Evolutionary conservation across 2,113 vertebrate species (phyloP).

Genomic region (Setophaga coronata): DNA sequence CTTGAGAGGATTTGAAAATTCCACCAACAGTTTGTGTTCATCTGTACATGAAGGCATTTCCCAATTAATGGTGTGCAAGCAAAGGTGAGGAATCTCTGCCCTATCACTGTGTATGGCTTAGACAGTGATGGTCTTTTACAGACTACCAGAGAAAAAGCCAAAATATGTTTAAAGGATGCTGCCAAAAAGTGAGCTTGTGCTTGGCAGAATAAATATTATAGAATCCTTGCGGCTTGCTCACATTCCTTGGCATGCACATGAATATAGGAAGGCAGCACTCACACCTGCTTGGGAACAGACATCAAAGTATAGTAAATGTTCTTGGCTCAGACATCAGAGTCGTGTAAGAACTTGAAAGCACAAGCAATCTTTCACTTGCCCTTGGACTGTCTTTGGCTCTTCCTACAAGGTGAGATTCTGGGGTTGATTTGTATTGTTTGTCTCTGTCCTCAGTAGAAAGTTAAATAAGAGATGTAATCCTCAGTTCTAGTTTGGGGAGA

Average conservation of each 20-base stretch:
- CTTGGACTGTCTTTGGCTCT: constrained; percentile 23
- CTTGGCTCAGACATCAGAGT: constrained; percentile 60
- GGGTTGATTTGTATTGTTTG: constrained; percentile 9
- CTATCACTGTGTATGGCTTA: background rate
- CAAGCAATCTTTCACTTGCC: constrained; percentile 7
- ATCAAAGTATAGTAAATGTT: constrained; percentile 45
- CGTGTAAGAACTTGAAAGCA: background rate
- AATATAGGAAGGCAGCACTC: background rate
- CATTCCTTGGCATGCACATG: constrained; percentile 9
- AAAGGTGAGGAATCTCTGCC: background rate
- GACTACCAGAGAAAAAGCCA: background rate
- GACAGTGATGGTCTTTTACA: background rate
- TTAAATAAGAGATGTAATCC: background rate
- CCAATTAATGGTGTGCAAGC: background rate
- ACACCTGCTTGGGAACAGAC: constrained; percentile 41
- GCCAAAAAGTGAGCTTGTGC: background rate
- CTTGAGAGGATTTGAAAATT: background rate
- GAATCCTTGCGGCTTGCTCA: background rate
- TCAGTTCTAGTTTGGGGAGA: background rate
- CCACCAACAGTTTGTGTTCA: background rate
- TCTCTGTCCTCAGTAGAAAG: background rate
- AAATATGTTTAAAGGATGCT: background rate
- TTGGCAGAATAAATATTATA: background rate
- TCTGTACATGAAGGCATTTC: background rate
- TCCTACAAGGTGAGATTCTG: background rate